phyloP scores from a whole-genome alignment of 2,797 vertebrate genomes.

The Aratinga solstitialis region DNA sequence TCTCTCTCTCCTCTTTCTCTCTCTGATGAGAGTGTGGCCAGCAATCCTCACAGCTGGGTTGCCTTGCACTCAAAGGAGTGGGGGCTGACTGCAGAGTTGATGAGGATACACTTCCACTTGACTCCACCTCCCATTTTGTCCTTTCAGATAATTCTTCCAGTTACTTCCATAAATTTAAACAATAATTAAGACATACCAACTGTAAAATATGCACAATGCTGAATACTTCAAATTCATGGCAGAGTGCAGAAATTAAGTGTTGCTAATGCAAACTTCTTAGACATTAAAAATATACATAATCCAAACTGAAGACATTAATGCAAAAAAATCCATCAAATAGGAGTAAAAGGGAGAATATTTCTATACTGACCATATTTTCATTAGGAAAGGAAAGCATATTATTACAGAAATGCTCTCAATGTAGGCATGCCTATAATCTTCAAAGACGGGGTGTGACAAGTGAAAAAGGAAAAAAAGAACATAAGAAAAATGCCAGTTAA shows the following conservation, averaged over 20 bases:
- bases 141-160: slow-evolving; percentile 31
- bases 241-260: background rate
- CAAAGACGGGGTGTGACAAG: background rate
- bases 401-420: background rate
- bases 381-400: background rate
- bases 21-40: slow-evolving; percentile 65
- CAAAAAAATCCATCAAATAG: background rate
- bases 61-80: slow-evolving; percentile 53
- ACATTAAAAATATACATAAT: background rate
- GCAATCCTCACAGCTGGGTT: slow-evolving; percentile 71
- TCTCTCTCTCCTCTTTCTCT: background rate
- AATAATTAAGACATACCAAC: background rate
- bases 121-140: slow-evolving; percentile 51
- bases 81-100: slow-evolving; percentile 59
- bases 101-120: slow-evolving; percentile 59
- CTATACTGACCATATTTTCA: background rate
- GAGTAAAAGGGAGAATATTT: background rate
- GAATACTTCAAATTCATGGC: background rate
- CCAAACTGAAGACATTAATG: background rate
- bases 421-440: background rate
- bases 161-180: slow-evolving; percentile 38
- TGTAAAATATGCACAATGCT: background rate
- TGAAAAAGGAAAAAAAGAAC: background rate
- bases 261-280: slow-evolving; percentile 11
- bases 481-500: background rate